These are phyloP conservation scores for Thera britannica DNA, from an alignment of 2,888 invertebrate species.

Conservation along the genomic window DNA sequence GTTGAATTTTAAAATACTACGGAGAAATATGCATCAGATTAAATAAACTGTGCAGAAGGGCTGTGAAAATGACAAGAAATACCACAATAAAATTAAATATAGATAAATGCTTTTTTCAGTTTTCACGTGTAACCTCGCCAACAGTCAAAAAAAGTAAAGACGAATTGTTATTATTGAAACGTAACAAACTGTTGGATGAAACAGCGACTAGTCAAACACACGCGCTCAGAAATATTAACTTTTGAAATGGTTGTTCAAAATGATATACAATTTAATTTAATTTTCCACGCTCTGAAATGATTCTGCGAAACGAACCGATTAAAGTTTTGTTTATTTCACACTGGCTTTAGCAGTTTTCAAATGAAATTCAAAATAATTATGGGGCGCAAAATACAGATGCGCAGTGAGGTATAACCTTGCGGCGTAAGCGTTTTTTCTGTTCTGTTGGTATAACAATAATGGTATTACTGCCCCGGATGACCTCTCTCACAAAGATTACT, in stretches of 20 bases:
- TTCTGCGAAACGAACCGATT: slow-evolving; percentile 8
- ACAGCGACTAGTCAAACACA: slow-evolving; percentile 16
- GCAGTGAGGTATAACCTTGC: too few relatives aligned
- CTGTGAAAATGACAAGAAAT: too few relatives aligned
- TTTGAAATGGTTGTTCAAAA: slow-evolving; percentile 7
- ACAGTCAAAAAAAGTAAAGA: background rate
- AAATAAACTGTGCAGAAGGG: too few relatives aligned
- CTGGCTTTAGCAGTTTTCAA: slow-evolving; percentile 8
- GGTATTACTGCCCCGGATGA: too few relatives aligned
- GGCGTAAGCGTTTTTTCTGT: too few relatives aligned
- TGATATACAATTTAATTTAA: slow-evolving; percentile 19
- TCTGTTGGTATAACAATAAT: too few relatives aligned
- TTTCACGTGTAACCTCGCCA: background rate
- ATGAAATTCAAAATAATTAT: slow-evolving; percentile 6
- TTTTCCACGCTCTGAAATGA: slow-evolving; percentile 11
- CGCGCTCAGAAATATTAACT: slow-evolving; percentile 14
- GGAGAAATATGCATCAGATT: too few relatives aligned
- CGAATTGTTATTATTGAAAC: background rate
- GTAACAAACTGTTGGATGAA: background rate
- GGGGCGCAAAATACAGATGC: background rate
- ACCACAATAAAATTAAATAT: too few relatives aligned
- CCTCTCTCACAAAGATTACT: too few relatives aligned
- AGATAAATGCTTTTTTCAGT: background rate
- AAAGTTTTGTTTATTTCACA: slow-evolving; percentile 11
- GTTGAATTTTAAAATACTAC: too few relatives aligned